phyloP scores from a whole-genome alignment of 2,888 invertebrate species.

The Dolomedes plantarius region DNA sequence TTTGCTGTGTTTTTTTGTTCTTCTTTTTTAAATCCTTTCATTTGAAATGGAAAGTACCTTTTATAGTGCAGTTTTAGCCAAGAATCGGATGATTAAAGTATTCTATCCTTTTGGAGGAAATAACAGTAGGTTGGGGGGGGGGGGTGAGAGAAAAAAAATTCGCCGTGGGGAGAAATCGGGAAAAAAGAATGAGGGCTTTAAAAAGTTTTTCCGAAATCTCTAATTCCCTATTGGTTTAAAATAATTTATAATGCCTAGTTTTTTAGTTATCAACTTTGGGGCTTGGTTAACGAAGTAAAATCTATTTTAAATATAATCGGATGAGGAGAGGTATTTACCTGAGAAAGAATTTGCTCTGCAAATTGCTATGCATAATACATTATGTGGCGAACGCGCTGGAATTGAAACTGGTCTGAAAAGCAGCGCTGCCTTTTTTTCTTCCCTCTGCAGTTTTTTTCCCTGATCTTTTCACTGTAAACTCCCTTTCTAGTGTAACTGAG shows the following conservation, averaged over 20 bases:
- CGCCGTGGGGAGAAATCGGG: too few relatives aligned
- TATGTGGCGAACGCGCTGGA: slow-evolving; percentile 30
- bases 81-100: neutral
- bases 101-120: too few relatives aligned
- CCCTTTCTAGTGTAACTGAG: slow-evolving; percentile 5
- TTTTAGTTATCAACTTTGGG: slow-evolving; percentile 3
- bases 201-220: neutral
- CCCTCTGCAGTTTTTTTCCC: neutral
- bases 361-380: slow-evolving; percentile 61
- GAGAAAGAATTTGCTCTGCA: slow-evolving; percentile 24
- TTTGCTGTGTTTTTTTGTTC: neutral
- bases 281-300: neutral
- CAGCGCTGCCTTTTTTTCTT: slow-evolving; percentile 17
- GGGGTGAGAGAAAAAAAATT: neutral
- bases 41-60: neutral
- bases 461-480: slow-evolving; percentile 24
- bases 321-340: slow-evolving; percentile 25
- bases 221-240: slow-evolving; percentile 6
- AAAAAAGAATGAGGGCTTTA: neutral
- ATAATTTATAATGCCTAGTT: slow-evolving; percentile 19
- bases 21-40: neutral
- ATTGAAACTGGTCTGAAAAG: slow-evolving; percentile 14
- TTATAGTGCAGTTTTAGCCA: neutral
- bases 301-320: slow-evolving; percentile 42
- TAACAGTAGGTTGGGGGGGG: neutral